A percentile compares a stretch with the other conserved stretches of the same genome.
Evolutionary conservation across 2,888 invertebrate genomes (phyloP).

Genomic region (Drosophila cracens): DNA sequence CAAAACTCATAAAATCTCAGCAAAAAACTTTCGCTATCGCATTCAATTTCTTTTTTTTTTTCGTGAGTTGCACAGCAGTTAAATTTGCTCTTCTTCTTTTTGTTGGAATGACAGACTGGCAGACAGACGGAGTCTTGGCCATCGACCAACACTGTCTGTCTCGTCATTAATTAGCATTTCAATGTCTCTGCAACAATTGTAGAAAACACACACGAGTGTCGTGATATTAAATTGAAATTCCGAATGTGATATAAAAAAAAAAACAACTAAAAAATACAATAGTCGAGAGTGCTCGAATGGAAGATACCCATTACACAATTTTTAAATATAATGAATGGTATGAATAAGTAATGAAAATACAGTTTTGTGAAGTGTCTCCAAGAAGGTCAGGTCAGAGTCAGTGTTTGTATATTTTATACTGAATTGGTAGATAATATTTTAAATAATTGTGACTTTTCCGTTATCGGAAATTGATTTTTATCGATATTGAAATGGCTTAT

Average conservation of each 20-base stretch:
- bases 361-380: background rate
- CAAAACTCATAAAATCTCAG: conserved; percentile 26
- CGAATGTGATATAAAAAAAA: conserved; percentile 43
- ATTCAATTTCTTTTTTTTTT: conserved; percentile 66
- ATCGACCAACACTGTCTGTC: conserved; percentile 30
- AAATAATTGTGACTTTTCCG: background rate
- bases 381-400: background rate
- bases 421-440: background rate
- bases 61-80: conserved; percentile 13
- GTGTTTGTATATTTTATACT: background rate
- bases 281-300: background rate
- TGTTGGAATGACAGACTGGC: conserved; percentile 13
- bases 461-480: background rate
- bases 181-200: conserved; percentile 47
- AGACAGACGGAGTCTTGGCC: conserved; percentile 31
- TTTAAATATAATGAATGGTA: background rate
- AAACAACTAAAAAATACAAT: background rate
- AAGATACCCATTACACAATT: background rate
- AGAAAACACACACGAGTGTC: conserved; percentile 18
- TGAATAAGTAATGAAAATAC: fast-evolving
- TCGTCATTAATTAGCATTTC: conserved; percentile 54
- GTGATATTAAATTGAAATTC: conserved; percentile 68
- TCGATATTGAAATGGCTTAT: background rate
- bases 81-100: conserved; percentile 18
- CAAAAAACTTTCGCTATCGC: conserved; percentile 72